phyloP scores from a whole-genome alignment of 2,888 invertebrate species.

The Nipponacmea schrenckii region DNA sequence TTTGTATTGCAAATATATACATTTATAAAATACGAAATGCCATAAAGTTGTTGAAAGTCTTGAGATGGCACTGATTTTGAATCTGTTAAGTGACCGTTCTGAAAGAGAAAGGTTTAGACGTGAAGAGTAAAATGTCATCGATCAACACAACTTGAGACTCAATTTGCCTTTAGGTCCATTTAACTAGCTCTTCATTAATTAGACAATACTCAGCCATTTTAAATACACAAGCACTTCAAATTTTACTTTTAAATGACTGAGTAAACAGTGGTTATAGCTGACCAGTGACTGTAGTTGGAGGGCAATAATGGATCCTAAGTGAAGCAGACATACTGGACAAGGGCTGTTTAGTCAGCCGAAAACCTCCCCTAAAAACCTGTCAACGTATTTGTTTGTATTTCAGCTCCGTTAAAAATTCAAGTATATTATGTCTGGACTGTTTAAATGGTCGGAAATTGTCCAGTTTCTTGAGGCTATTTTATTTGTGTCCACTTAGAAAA shows the following conservation, averaged over 20 bases:
- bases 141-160: not conserved
- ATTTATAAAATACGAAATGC: no score
- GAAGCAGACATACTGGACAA: not conserved
- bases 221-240: not conserved
- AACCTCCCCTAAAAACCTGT: not conserved
- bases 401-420: not conserved
- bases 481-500: not conserved
- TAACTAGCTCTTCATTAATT: conserved; percentile 6
- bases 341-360: not conserved
- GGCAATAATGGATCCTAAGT: no score
- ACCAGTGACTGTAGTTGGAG: no score
- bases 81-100: no score
- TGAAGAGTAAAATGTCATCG: no score
- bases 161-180: not conserved
- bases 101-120: no score
- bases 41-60: no score
- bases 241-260: not conserved
- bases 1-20: no score
- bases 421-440: not conserved
- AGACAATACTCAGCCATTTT: not conserved
- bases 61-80: no score
- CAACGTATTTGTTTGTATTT: conserved; percentile 1
- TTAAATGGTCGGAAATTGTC: not conserved
- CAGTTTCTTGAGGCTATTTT: not conserved
- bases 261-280: no score